These are phyloP conservation scores for Recurvirostra avosetta DNA, from an alignment of 2,113 vertebrate genomes.

Conservation along the genomic window DNA sequence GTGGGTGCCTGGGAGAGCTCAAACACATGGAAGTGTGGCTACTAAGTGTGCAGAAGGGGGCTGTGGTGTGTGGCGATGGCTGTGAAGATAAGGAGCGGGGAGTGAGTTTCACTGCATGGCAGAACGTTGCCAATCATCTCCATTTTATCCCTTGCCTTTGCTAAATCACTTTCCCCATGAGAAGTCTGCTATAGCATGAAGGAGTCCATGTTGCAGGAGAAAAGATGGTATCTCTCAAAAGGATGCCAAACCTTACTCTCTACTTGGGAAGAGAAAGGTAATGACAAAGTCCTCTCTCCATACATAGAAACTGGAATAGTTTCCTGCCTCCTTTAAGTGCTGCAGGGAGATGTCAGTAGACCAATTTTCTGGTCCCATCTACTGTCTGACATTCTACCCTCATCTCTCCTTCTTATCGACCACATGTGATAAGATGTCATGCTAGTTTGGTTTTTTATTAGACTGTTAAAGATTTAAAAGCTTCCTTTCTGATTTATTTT, in stretches of 20 bases:
- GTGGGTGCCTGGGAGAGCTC: not conserved
- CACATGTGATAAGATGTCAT: not conserved
- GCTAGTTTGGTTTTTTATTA: not conserved
- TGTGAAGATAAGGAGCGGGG: not conserved
- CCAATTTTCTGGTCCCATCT: not conserved
- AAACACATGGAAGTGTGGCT: not conserved
- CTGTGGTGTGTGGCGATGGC: not conserved
- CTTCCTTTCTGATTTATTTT: not conserved
- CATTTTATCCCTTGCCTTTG: not conserved
- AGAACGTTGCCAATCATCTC: not conserved
- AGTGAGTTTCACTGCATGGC: not conserved
- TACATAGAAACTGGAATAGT: not conserved
- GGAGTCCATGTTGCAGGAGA: not conserved
- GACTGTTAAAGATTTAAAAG: not conserved
- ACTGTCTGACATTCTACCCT: not conserved
- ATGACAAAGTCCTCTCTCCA: not conserved
- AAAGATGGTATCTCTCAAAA: not conserved
- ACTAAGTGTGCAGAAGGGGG: not conserved
- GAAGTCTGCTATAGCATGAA: not conserved
- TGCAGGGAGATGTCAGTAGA: not conserved
- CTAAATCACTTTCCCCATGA: not conserved
- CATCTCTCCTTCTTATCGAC: not conserved
- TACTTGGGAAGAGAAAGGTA: not conserved
- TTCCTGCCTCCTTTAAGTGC: not conserved
- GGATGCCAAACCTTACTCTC: not conserved